Evolutionary conservation across 2,113 vertebrate species (phyloP), one percentile per base, ranked within the genome.

Genomic region (Calypte anna): DNA sequence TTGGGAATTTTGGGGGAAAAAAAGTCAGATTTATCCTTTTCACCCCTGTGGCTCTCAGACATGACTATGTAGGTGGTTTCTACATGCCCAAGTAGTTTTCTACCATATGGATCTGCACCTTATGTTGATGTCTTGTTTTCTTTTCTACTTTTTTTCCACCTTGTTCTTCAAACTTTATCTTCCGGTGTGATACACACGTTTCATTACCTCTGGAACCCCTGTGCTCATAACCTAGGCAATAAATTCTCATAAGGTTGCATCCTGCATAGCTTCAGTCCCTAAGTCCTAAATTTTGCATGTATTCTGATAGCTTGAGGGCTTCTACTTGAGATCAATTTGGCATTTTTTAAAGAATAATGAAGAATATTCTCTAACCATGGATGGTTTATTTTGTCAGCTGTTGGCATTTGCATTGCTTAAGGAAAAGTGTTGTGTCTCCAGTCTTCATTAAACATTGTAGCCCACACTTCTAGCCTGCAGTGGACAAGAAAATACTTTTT

Each of bases 1-100:
- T 93, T 1, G 1, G 11, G 7, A 19, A 4, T 51, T 8, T 28
- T 16, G 18, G 3, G 19, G 13, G 1, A 2, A 30, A 36, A 62
- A 55, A 46, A 21, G 8, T 38, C 23, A 30, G 8, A 82, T 53
- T 61, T 55, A 4, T 82, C 28, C 8, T 81, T 90, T 66, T 74
- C 40, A 9, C 20, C 4, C 0, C 17, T n/a, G 3, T 46, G 28
- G 18, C 31, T 89, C 74, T 57, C 31, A 59, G 25, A 33, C 0
- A 1, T 63, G 43, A 38, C 43, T 83, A n/a, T 30, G 16, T 31
- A 50, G 25, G 30, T 0, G 0, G 9, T 61, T 68, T 73, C 54
- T 77, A 0, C 38, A n/a, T 27, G 22, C 59, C 43, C 13, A 38
- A 33, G 57, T 40, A 54, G 7, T 63, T 80, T 77, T 78, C 55